phyloP scores from a whole-genome alignment of 2,113 vertebrate genomes.

The Oenanthe oenanthe region DNA sequence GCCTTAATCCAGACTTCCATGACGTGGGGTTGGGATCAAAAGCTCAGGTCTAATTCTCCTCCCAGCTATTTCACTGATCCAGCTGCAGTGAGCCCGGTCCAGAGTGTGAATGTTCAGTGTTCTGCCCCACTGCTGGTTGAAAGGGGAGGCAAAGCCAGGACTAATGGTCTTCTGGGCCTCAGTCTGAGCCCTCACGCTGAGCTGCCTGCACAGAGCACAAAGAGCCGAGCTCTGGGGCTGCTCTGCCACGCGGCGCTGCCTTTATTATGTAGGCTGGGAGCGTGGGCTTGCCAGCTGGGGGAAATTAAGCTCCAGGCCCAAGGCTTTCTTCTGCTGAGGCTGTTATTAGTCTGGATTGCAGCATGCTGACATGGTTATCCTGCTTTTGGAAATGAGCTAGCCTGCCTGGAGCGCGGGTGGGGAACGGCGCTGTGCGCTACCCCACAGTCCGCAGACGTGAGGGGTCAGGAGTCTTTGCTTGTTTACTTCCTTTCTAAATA shows the following conservation, averaged over 20 bases:
- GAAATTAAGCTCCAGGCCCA: slow-evolving; percentile 46
- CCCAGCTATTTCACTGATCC: not conserved
- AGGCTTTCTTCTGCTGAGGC: not conserved
- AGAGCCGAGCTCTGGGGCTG: not conserved
- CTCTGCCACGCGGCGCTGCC: accelerated
- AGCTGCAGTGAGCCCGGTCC: not conserved
- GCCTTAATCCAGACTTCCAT: not conserved
- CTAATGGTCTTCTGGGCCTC: not conserved
- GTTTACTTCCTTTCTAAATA: slow-evolving; percentile 52
- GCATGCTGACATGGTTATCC: slow-evolving; percentile 5
- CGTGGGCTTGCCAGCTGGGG: slow-evolving; percentile 22
- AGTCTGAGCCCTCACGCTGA: accelerated
- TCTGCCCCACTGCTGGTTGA: not conserved
- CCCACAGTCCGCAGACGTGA: not conserved
- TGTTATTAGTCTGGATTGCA: slow-evolving; percentile 42
- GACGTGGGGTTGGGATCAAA: not conserved
- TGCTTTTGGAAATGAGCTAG: slow-evolving; percentile 39
- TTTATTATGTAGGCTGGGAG: slow-evolving; percentile 2
- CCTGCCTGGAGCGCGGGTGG: not conserved
- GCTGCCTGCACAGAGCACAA: not conserved
- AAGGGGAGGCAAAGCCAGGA: not conserved
- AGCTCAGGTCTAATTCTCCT: not conserved
- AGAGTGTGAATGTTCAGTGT: not conserved
- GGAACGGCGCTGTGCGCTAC: not conserved
- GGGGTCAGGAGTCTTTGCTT: not conserved